Percentiles rank a stretch among this genome's conserved stretches.
Evolutionary conservation across 2,113 vertebrate genomes (phyloP).

Genomic region (Cyphomyrus discorhynchus): DNA sequence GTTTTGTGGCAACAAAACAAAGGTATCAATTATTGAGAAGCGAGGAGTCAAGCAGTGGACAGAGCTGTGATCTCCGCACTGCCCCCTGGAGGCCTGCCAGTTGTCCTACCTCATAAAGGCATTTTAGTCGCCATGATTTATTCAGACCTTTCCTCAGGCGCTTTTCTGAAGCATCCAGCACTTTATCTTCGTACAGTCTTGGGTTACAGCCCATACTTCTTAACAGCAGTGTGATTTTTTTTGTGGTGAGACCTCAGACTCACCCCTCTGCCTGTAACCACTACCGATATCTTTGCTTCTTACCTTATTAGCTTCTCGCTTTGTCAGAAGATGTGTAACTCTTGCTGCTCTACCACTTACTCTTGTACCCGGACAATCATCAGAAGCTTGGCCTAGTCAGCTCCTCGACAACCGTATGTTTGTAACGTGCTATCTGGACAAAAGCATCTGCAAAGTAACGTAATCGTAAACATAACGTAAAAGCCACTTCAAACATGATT

Average conservation of each 20-base stretch:
- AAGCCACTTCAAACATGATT: not conserved
- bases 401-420: not conserved
- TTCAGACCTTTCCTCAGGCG: conserved; percentile 17
- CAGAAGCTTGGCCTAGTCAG: not conserved
- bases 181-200: conserved; percentile 22
- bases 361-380: not conserved
- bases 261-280: not conserved
- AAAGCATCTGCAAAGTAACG: not conserved
- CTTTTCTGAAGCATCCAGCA: conserved; percentile 13
- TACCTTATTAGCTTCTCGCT: not conserved
- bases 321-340: not conserved
- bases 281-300: not conserved
- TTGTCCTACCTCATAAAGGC: conserved; percentile 31
- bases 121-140: conserved; percentile 29
- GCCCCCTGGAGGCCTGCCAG: conserved; percentile 17
- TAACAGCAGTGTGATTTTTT: not conserved
- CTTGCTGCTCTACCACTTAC: not conserved
- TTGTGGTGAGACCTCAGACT: not conserved
- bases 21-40: conserved; percentile 62
- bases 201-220: conserved; percentile 25
- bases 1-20: conserved; percentile 62
- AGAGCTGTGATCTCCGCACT: conserved; percentile 9
- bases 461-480: not conserved
- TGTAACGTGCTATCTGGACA: not conserved
- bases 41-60: conserved; percentile 39